A percentile compares a stretch with the other conserved stretches of the same genome.
phyloP scores from a whole-genome alignment of 2,113 vertebrate species.

The Petrocephalus microphthalmus region DNA sequence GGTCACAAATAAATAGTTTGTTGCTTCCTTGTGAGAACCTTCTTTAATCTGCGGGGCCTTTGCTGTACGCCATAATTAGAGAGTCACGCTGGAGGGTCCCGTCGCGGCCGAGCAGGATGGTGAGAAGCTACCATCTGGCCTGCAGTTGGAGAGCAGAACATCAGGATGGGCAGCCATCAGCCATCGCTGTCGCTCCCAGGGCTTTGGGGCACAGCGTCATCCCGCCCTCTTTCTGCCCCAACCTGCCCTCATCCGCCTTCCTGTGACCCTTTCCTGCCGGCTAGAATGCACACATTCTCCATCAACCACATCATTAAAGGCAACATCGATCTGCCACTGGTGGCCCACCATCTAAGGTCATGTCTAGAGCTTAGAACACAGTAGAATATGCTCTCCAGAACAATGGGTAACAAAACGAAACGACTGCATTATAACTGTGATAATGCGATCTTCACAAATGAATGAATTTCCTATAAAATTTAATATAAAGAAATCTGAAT shows the following conservation, averaged over 20 bases:
- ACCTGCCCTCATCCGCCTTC: background rate
- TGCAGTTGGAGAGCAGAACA: background rate
- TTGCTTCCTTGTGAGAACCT: background rate
- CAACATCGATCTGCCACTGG: background rate
- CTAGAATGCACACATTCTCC: background rate
- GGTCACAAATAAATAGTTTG: background rate
- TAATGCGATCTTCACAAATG: background rate
- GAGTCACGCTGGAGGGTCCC: background rate
- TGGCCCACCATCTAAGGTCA: background rate
- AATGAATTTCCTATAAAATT: background rate
- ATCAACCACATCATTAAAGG: background rate
- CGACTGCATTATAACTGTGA: background rate
- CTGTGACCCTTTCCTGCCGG: background rate
- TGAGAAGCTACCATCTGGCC: background rate
- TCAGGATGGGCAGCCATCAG: background rate
- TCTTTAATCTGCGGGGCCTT: background rate
- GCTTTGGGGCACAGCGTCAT: background rate
- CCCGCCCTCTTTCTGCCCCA: background rate
- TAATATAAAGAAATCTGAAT: background rate
- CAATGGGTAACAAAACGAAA: background rate
- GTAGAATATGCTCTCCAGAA: background rate
- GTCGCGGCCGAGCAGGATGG: background rate
- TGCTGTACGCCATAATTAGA: background rate
- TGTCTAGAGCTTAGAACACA: background rate
- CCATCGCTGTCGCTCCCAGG: background rate